A percentile compares a stretch with the other conserved stretches of the same genome.
Evolutionary conservation across 2,113 vertebrate genomes (phyloP).

Genomic region (Girardinichthys multiradiatus): DNA sequence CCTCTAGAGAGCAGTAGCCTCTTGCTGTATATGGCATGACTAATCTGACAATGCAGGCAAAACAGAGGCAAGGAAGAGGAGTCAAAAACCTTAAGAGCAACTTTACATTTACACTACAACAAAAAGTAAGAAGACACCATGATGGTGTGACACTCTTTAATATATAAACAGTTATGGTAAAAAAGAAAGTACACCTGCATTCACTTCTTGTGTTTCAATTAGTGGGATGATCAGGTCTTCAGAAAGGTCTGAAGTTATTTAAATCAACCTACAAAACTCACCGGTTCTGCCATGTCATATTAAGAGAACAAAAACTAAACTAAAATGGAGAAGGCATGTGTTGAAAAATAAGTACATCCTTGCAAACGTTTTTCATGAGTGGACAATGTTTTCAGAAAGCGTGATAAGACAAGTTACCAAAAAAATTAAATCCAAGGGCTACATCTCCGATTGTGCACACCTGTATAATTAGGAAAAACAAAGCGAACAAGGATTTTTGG

Average conservation of each 20-base stretch:
- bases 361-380: no score
- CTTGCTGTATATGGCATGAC: constrained; percentile 65
- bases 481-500: neutral
- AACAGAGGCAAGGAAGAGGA: constrained; percentile 59
- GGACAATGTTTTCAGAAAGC: no score
- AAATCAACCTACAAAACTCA: no score
- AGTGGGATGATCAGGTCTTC: no score
- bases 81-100: constrained; percentile 64
- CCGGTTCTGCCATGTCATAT: no score
- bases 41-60: constrained; percentile 77
- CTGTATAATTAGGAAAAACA: neutral
- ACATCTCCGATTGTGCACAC: neutral
- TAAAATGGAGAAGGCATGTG: no score
- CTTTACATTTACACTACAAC: constrained; percentile 57
- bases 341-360: no score
- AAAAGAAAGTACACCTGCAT: neutral
- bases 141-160: constrained; percentile 30
- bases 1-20: constrained; percentile 64
- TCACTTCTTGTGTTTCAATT: no score
- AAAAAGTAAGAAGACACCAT: constrained; percentile 34
- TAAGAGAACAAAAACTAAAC: no score
- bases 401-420: no score
- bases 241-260: no score
- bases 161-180: constrained; percentile 10
- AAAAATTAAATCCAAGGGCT: no score